Evolutionary conservation across 2,888 invertebrate species (phyloP).

Genomic region (Macrosiphum euphorbiae): DNA sequence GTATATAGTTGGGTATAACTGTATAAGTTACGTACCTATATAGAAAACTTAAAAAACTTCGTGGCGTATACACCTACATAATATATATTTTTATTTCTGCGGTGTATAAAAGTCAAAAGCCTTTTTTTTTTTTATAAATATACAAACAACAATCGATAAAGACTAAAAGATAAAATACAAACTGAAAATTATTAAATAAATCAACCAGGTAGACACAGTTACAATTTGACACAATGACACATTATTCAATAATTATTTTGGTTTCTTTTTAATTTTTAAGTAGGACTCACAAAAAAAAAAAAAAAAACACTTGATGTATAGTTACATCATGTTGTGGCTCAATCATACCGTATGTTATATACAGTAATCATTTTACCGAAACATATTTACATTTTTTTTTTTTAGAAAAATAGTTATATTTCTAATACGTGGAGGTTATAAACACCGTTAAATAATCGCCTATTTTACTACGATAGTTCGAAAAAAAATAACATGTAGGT

Average conservation of each 20-base stretch:
- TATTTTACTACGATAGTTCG: neutral
- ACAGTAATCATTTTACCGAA: neutral
- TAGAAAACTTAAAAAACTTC: neutral
- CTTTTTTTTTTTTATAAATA: neutral
- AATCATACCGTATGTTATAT: neutral
- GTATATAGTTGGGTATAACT: neutral
- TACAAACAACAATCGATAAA: neutral
- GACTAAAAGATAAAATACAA: neutral
- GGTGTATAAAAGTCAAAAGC: no score
- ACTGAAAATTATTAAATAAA: neutral
- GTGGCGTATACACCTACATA: neutral
- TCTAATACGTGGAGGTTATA: neutral
- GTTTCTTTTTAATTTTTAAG: neutral
- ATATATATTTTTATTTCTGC: neutral
- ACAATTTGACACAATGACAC: neutral
- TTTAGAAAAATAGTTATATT: neutral
- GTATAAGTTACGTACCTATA: neutral
- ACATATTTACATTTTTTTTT: neutral
- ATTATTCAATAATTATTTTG: neutral
- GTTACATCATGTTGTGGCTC: neutral
- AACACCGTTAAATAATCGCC: neutral
- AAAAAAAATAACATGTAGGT: neutral
- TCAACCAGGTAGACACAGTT: no score
- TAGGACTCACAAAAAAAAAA: neutral
- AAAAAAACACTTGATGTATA: neutral